phyloP scores from a whole-genome alignment of 1,140 invertebrate genomes.

The Gryllus bimaculatus region DNA sequence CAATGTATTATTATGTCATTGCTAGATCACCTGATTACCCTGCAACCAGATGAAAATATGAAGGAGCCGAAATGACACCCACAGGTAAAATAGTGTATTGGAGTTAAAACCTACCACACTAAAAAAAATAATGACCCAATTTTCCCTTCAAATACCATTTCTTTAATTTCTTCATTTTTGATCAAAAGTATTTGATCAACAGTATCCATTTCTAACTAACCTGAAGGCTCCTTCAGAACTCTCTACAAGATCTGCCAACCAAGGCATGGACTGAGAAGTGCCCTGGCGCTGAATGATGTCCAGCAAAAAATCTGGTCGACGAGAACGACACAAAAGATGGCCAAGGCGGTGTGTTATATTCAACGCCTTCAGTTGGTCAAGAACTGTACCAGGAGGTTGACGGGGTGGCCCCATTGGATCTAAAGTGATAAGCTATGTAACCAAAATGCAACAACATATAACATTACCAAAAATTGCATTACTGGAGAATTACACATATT shows the following conservation, averaged over 20 bases:
- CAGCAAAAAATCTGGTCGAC: constrained; percentile 84
- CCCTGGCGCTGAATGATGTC: constrained; percentile 66
- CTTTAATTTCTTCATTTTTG: no score
- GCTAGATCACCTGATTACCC: no score
- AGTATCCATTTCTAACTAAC: constrained; percentile 29
- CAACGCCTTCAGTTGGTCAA: constrained; percentile 72
- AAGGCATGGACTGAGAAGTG: constrained; percentile 88
- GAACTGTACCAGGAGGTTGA: constrained; percentile 60
- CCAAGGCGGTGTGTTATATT: constrained; percentile 74
- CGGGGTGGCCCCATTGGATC: constrained; percentile 74
- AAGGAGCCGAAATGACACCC: no score
- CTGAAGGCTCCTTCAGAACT: constrained; percentile 78
- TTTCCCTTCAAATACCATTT: no score
- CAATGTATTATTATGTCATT: no score
- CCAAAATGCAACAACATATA: neutral
- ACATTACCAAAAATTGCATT: neutral
- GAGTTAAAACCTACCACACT: no score
- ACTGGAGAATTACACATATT: neutral
- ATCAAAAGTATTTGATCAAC: no score
- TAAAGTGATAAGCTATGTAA: constrained; percentile 58
- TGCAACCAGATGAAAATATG: no score
- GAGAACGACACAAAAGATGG: constrained; percentile 78
- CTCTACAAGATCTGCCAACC: constrained; percentile 89
- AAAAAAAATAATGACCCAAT: no score
- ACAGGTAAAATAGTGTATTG: no score